Evolutionary conservation across 2,113 vertebrate species (phyloP), one percentile per base, ranked within the genome.

Genomic region (Dendrocopos noguchii): DNA sequence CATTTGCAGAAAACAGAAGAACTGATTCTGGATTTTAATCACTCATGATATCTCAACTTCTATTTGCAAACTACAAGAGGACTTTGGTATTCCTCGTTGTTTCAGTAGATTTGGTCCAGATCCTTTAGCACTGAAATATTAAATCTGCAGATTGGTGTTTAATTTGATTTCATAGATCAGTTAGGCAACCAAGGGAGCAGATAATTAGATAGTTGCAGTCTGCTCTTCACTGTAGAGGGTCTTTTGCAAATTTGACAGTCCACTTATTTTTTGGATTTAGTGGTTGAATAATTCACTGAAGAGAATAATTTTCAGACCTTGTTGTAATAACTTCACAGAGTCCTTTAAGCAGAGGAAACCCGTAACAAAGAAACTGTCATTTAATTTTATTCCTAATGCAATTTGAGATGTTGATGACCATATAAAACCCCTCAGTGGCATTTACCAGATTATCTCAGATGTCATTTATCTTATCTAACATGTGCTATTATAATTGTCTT

Each of bases 91-190:
- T 96, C 52, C 28, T 93, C 68, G 72, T 88, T 90, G 68, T 86
- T 92, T 87, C 78, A 80, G 18, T 74, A 86, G 67, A 78, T 93
- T 92, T 81, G 31, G 63, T 68, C 77, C 56, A 95, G 65, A 88
- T 78, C 8, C 22, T 92, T 94, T 80, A 89, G 15, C 60, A 80
- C 1, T 92, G 53, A 86, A 74, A 93, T 73, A 81, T 67, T 84
- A 82, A 93, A 75, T 84, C 50, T 90, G 61, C 12, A 91, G 67
- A 92, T 60, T 80, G 64, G 46, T 88, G 34, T 94, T 96, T 93
- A 94, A 84, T 95, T 95, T 93, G 61, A 91, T 96, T 96, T 89
- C 83, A 94, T 93, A 96, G 87, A 94, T 87, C 91, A 93, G 86
- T 93, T 96, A 95, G 52, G 53, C 63, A 91, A 92, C 66, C 79